Base-by-base conservation (phyloP, 2,113 vertebrate genomes). In the Melierax canorus region DNA sequence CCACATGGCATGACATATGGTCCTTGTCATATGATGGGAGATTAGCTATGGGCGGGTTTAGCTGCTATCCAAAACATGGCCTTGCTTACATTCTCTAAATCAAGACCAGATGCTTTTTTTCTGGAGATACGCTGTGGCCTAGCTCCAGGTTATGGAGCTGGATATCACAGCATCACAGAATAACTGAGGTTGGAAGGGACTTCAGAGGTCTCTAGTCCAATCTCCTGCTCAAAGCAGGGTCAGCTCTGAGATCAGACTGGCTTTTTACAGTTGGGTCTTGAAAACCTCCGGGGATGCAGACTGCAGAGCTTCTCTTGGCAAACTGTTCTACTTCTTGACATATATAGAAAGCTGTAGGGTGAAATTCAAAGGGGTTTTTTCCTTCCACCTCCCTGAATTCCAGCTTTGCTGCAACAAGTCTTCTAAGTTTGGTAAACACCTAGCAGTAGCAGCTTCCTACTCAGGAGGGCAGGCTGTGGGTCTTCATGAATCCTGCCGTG, bases 401-500 rank as follows among this genome's bases (percentile, higher is more conserved):
- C 58, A 60, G 12, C 20, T 32, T 83, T 64, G n/a, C n/a, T 55
- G n/a, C n/a, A 80, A 26, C 32, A 80, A 69, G 11, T 17, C 34
- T 30, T 46, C 67, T 19, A 10, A 22, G 29, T 29, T 46, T 34
- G 26, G 9, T 10, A n/a, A 38, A 39, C 20, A 24, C 11, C 34
- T 19, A 10, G 4, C 38, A 81, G 22, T 12, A 20, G 29, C 41
- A 48, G 8, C 18, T 38, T 27, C 36, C 43, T 51, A 23, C 2
- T 0, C 78, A 64, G 43, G 12, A 85, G 16, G 21, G 4, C 34
- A 2, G 4, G 7, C 2, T 4, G 11, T 21, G 16, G 20, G 16
- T 67, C 18, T 30, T 62, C 46, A 24, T 2, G 10, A 46, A 50
- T 22, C 50, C 27, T 36, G 15, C 36, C 3, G 0, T 0, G 1